Base-by-base conservation (phyloP, 2,797 vertebrate genomes). In the Molossus alvarezi region DNA sequence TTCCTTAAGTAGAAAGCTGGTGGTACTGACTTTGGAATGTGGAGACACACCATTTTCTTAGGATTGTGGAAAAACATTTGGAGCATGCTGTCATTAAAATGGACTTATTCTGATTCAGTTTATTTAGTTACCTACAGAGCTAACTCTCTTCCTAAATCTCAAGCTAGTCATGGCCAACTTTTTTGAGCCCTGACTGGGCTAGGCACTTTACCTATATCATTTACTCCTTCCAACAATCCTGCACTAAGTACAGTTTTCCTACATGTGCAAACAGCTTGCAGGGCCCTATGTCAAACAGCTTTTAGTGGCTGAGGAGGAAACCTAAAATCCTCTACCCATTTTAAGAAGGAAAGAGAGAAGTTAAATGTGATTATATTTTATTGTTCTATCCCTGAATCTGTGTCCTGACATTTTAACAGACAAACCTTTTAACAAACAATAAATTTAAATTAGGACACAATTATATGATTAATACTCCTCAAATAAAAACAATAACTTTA, bases 391-490 rank as follows among this genome's bases (percentile, higher is more conserved):
- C 14, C 37, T 29, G 12, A 92, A 60, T 81, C 77, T 83, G 13
- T 80, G 51, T 41, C 13, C 13, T 90, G 84, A 80, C 9, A 83
- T 92, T 94, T 92, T 96, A 62, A 87, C 14, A 86, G 29, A 87
- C 17, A 95, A 88, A 83, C 2, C 2, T 87, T 86, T 83, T 71
- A 84, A 67, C 25, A 91, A 80, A 58, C 6, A 90, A 41, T 77
- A 88, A 51, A 92, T 91, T 83, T 87, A 95, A 93, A 55, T 60
- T 69, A 90, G 37, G 55, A 65, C 9, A 76, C 29, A 89, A 90
- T 75, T 73, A 2, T 25, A 83, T 64, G 55, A 82, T 21, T 92
- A 64, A 92, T 45, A 77, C 0, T 2, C 29, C 27, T 5, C 20
- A 84, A 67, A 65, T 64, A 58, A 90, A 89, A 83, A 97, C 51